Evolutionary conservation across 2,113 vertebrate species (phyloP).

Genomic region (Lichenostomus cassidix): DNA sequence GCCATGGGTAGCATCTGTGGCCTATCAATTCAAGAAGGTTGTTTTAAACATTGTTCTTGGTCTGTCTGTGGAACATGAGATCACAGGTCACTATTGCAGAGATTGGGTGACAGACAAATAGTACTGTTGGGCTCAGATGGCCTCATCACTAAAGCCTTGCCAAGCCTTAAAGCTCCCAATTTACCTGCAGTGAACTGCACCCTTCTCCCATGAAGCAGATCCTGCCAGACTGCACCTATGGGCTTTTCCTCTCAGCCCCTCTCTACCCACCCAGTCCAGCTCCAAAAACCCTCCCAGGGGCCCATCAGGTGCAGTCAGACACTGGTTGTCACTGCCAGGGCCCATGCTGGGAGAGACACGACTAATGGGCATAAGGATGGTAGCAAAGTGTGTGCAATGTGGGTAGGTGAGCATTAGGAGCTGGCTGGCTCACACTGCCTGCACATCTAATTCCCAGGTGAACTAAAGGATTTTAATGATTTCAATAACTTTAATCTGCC

Average conservation of each 20-base stretch:
- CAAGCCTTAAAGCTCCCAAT: neutral
- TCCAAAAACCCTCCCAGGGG: neutral
- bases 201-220: neutral
- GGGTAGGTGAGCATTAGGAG: neutral
- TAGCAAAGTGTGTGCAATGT: rapidly evolving
- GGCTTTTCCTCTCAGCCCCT: neutral
- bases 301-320: neutral
- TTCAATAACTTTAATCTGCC: neutral
- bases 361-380: rapidly evolving
- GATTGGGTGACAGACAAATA: neutral
- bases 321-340: neutral
- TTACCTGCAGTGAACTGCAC: neutral
- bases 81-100: neutral
- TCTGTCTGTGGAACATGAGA: neutral
- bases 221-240: neutral
- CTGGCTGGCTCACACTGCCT: neutral
- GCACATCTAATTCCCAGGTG: neutral
- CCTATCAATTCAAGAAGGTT: neutral
- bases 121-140: neutral
- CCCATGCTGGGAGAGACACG: rapidly evolving
- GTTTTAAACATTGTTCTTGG: neutral
- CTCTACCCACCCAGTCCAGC: neutral
- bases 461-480: neutral
- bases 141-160: neutral
- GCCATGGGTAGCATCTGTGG: neutral